These are phyloP conservation scores for Helicoverpa zea DNA, from an alignment of 1,140 invertebrate species.

Conservation along the genomic window DNA sequence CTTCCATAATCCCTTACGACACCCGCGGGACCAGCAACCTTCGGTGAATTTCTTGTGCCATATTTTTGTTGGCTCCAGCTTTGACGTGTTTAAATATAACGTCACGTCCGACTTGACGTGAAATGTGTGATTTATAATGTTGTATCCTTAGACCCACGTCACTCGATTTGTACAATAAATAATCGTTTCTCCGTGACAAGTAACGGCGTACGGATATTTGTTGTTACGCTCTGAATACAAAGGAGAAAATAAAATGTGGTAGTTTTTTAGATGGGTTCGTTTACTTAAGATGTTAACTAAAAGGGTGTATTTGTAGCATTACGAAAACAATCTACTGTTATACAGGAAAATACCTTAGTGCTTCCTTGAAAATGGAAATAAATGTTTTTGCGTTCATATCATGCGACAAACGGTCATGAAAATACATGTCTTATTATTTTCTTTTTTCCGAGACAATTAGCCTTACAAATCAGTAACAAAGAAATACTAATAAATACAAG, in stretches of 20 bases:
- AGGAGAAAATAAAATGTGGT: background rate
- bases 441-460: too few relatives aligned
- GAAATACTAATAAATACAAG: background rate
- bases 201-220: constrained; percentile 63
- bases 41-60: constrained; percentile 12
- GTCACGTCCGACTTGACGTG: constrained; percentile 49
- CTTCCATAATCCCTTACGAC: constrained; percentile 43
- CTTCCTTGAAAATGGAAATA: too few relatives aligned
- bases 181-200: constrained; percentile 69
- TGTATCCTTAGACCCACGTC: constrained; percentile 72
- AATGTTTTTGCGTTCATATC: too few relatives aligned
- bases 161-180: constrained; percentile 78
- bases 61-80: constrained; percentile 41
- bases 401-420: too few relatives aligned
- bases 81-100: constrained; percentile 44
- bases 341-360: too few relatives aligned
- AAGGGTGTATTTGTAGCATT: too few relatives aligned
- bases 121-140: constrained; percentile 71
- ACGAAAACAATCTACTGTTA: too few relatives aligned
- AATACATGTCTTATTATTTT: too few relatives aligned
- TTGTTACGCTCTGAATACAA: constrained; percentile 67
- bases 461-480: background rate
- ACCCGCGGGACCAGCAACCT: constrained; percentile 39
- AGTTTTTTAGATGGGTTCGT: background rate
- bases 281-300: too few relatives aligned